These are phyloP conservation scores for Stenurella melanura DNA, from an alignment of 2,888 invertebrate species.

Conservation along the genomic window DNA sequence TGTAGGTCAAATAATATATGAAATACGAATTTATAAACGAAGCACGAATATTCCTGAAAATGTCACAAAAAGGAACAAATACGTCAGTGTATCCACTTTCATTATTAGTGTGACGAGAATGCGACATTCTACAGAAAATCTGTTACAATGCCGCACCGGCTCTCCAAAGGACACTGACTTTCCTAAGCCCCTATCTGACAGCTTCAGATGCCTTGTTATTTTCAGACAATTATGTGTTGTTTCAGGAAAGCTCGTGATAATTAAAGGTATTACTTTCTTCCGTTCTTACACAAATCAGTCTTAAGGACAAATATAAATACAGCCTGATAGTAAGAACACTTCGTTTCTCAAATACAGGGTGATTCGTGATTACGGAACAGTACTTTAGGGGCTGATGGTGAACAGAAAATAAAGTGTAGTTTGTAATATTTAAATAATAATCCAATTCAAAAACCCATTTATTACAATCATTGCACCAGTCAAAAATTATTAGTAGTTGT, in stretches of 20 bases:
- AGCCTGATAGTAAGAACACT: neutral
- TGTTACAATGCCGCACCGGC: neutral
- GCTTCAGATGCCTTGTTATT: slow-evolving; percentile 47
- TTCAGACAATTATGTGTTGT: slow-evolving; percentile 42
- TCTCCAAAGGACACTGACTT: slow-evolving; percentile 15
- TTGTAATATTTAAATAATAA: no score
- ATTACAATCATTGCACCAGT: no score
- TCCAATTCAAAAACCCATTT: no score
- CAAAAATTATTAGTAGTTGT: no score
- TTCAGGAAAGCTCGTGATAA: slow-evolving; percentile 29
- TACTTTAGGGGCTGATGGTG: no score
- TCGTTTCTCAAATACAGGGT: no score
- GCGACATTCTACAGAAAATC: slow-evolving; percentile 2
- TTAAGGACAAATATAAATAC: slow-evolving; percentile 2
- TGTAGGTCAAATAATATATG: no score
- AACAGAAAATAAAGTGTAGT: no score
- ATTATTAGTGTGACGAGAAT: slow-evolving; percentile 7
- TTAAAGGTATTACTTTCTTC: slow-evolving; percentile 20
- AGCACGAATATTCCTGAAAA: neutral
- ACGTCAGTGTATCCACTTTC: neutral
- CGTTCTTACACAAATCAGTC: slow-evolving; percentile 9
- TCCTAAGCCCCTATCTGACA: slow-evolving; percentile 24
- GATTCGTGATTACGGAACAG: no score
- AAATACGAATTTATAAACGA: no score
- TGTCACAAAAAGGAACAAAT: neutral